Base-by-base conservation (phyloP, 2,888 invertebrate species). In the Pycnomerus fuliginosus region DNA sequence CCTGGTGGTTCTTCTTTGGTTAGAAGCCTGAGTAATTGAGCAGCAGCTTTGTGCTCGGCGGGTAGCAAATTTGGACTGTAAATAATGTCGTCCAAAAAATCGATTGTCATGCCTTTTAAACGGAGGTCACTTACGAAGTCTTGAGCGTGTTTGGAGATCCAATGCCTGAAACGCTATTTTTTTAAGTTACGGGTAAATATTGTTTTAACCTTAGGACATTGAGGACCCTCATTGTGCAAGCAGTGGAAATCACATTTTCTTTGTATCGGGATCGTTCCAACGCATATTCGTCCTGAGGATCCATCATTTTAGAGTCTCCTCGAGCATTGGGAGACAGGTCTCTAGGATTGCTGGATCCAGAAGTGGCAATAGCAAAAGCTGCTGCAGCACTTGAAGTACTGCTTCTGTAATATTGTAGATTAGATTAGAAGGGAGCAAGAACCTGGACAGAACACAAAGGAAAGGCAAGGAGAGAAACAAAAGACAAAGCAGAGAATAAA, bases 151-250 rank as follows among this genome's bases (percentile, higher is more conserved):
- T 93, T 93, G 1, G 89, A 89, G 17, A 90, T 86, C 94, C 94
- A 94, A 68, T 93, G 93, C 48, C 91, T 80, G 53, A 15, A 57
- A 8, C 16, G 11, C 5, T 8, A 20, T 17, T 25, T 11, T 13
- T 3, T 16, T 13, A 35, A 42, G 29, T 35, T 25, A 23, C 11
- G 8, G 25, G 3, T 13, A 25, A 12, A 30, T 7, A 28, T 1
- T 16, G 8, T 8, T 11, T 11, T 47, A 52, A 80, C 80, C 81
- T 80, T 30, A 94, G 75, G 1, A 94, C 92, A 68, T 91, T 92
- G 0, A 94, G 77, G 0, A 93, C 93, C 47, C 94, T 74, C 92
- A 93, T 93, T 0, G 92, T 93, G 39, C 92, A 92, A n/a, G 93
- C 93, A 3, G 91, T 91, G 27, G 90, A 90, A 68, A 92, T 89